Base-by-base conservation (phyloP, 2,797 vertebrate species). In the Coracias cyanogaster region DNA sequence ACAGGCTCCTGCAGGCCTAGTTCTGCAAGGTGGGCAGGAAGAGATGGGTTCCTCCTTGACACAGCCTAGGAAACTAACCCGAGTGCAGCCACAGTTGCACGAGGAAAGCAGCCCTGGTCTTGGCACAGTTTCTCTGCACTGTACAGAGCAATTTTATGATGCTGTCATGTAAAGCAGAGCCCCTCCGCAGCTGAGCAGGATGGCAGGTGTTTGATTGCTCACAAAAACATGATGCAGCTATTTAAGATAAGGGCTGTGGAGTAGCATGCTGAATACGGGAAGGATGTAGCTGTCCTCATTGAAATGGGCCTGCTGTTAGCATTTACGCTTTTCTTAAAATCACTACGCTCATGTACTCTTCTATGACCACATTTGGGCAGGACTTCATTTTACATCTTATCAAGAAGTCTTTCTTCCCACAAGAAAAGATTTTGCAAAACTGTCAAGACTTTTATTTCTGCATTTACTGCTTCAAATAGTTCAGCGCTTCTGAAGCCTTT, bases 361-460 rank as follows among this genome's bases (percentile, higher is more conserved):
- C 64, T 54, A 25, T 77, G 79, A 73, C 79, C 48, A 78, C 66
- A 31, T 80, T 64, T 78, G 65, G 65, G 61, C 49, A 81, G 57
- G 41, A 69, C 45, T 88, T 82, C n/a, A 48, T 41, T 82, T 74
- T 57, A 82, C 64, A 90, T 82, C 43, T 93, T 76, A 94, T 46
- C 55, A 76, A 49, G 35, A 79, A 66, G 25, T 4, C 15, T 46
- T 76, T 86, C 45, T 90, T 57, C 28, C 55, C 52, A 22, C 15
- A 82, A 39, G n/a, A 92, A 33, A 64, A 71, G n/a, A 43, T 48
- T 89, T 72, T 79, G 18, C 65, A 69, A 61, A 85, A 81, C 39
- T 57, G 18, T 64, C 37, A 22, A 60, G 31, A n/a, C 55, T 67
- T 74, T 55, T 77, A 43, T 73, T 80, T 66, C 33, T 71, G 46